A percentile compares a stretch with the other conserved stretches of the same genome.
These are phyloP conservation scores for Smutsia temminckii DNA, from an alignment of 2,797 vertebrate species.

Conservation along the genomic window DNA sequence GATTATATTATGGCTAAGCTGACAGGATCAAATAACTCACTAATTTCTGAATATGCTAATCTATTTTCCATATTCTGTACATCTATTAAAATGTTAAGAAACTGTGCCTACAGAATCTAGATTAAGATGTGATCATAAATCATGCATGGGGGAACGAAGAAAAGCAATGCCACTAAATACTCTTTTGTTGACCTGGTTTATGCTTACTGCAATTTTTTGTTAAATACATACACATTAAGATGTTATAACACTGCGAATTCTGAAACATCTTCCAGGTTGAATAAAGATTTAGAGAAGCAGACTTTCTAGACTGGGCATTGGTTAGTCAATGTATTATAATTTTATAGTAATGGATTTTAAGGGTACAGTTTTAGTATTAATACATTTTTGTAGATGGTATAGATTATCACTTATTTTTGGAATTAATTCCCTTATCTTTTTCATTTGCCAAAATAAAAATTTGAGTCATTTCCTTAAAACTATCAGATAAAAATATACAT, in stretches of 20 bases:
- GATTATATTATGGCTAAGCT: background rate
- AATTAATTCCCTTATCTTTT: constrained; percentile 77
- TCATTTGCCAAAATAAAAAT: constrained; percentile 67
- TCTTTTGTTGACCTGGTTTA: background rate
- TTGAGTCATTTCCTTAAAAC: constrained; percentile 72
- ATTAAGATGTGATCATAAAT: background rate
- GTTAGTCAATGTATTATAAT: constrained; percentile 79
- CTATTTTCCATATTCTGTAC: background rate
- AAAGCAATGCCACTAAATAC: background rate
- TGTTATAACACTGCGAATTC: constrained; percentile 31
- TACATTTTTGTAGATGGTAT: constrained; percentile 71
- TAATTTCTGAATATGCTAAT: background rate
- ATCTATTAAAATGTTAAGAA: background rate
- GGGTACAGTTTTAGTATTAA: constrained; percentile 77
- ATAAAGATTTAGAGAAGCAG: constrained; percentile 75
- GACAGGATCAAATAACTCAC: background rate
- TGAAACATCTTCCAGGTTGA: constrained; percentile 69
- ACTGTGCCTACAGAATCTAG: background rate
- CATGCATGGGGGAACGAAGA: background rate
- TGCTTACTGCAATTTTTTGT: background rate
- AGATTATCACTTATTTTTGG: constrained; percentile 73
- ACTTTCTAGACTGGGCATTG: constrained; percentile 67
- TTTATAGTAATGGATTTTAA: constrained; percentile 71
- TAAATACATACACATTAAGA: background rate
- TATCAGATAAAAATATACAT: constrained; percentile 79